Evolutionary conservation across 1,140 invertebrate species (phyloP), one percentile per base, ranked within the genome.

Genomic region (Geopemphigus sp.): DNA sequence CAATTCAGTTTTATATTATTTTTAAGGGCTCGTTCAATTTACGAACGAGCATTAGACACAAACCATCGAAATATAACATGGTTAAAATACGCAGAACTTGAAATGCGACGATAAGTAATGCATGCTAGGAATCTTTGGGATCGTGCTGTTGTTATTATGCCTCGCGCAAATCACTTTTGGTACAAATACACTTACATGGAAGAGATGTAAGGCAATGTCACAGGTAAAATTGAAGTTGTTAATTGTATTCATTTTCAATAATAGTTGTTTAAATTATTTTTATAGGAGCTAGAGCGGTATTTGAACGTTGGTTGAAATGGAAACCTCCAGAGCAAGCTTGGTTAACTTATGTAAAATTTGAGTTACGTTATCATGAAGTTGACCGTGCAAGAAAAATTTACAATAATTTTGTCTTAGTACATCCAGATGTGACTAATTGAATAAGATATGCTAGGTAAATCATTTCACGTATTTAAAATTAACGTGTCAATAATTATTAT

Each of bases 101-200:
- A 99, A 88, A 99, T 99, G 97, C 89, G 94, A 83, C 93, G 93
- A 50, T 94, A 95, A 87, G 92, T 99, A 2, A 99, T 99, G 86
- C 98, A 99, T 90, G 96, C 98, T 0, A 88, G 98, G 82, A 99
- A 99, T 88, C 89, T 99, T 50, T 99, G 96, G 94, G 98, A 99
- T 87, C 88, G 98, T 83, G 98, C 97, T 22, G 93, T 99, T 5
- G 97, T 95, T 0, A 96, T 99, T 83, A 88, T 99, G 83, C 98
- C 98, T 1, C 88, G 97, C 82, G 96, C 96, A 0, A 98, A 98
- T 85, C 98, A 99, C 86, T 99, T 99, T 86, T 99, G 98, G 98
- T 98, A 99, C 86, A 99, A 99, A 85, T 99, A 98, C 84, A 96
- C 95, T 14, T 99, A 99, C 83, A 99, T 99, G 98, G 98, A 99